Base-by-base conservation (phyloP, 2,113 vertebrate genomes). In the Columba janthina region DNA sequence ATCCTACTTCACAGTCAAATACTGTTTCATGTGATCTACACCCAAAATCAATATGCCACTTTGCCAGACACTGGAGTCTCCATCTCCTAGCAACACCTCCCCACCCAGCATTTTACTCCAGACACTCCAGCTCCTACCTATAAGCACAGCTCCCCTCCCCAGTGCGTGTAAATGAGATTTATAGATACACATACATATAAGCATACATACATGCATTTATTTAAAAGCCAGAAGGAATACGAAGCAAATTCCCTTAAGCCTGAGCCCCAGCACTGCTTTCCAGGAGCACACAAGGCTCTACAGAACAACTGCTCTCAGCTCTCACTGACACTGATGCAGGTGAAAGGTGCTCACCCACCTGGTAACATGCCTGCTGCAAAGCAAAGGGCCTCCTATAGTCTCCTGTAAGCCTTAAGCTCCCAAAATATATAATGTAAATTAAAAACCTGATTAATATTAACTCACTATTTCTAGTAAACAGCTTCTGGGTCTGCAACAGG, bases 71-170 rank as follows among this genome's bases (percentile, higher is more conserved):
- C 80, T 6, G 88, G 95, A 91, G 74, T 70, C 74, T 91, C 77
- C 91, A 93, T 97, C 93, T 95, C 95, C 89, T 96, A 97, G 96
- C 95, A 96, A 96, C 93, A 89, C 46, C 5, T 69, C 88, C 94
- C 86, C 93, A 71, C 67, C 78, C 89, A 85, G 78, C 6, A 2
- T 72, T 36, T 54, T 51, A 66, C 91, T 67, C 1, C 1, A 88
- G 67, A 62, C 86, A 75, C 89, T 86, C 24, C 79, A 72, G 71
- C 71, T 91, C 70, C 90, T 21, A 67, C 78, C 72, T 70, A n/a
- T 8, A 38, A 83, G 64, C 78, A 26, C 88, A 66, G 58, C 88
- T 89, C 69, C 54, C 44, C 65, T 84, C 72, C 72, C 51, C 31
- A 3, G 6, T 1, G 29, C 3, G 32, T 9, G 36, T 32, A 9